Evolutionary conservation across 2,797 vertebrate species (phyloP).

Genomic region (Rhyacichthys aspro): DNA sequence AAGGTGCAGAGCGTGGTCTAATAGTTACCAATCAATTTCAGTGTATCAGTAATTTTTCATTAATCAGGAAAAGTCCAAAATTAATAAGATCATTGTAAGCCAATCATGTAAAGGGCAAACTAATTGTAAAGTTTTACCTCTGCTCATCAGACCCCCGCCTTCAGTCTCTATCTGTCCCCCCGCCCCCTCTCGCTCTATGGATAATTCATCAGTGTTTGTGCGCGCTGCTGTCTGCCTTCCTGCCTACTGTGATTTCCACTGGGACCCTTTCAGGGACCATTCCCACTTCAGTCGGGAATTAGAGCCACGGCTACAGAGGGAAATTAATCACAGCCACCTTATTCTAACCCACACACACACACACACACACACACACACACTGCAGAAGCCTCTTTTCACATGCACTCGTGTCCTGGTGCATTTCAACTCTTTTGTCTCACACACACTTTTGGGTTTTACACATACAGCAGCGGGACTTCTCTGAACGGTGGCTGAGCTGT

Average conservation of each 20-base stretch:
- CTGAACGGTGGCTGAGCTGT: slow-evolving; percentile 31
- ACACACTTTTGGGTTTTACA: slow-evolving; percentile 10
- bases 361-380: slow-evolving; percentile 16
- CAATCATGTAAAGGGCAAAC: slow-evolving; percentile 12
- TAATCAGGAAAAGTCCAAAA: slow-evolving; percentile 26
- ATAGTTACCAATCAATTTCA: no score
- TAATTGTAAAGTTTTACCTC: slow-evolving; percentile 2
- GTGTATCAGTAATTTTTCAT: neutral
- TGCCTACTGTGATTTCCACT: slow-evolving; percentile 80
- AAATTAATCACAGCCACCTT: slow-evolving; percentile 79
- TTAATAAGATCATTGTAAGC: slow-evolving; percentile 15
- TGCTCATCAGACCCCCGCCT: neutral
- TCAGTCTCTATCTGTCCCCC: slow-evolving; percentile 8
- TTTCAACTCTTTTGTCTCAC: slow-evolving; percentile 9
- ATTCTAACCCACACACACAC: slow-evolving; percentile 39
- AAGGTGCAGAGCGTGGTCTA: no score
- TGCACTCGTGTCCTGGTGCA: slow-evolving; percentile 3
- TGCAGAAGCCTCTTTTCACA: neutral
- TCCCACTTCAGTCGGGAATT: slow-evolving; percentile 76
- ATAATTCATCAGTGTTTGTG: slow-evolving; percentile 83
- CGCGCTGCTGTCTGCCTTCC: slow-evolving; percentile 69
- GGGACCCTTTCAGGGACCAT: slow-evolving; percentile 77
- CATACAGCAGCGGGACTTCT: slow-evolving; percentile 8
- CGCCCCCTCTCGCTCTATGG: slow-evolving; percentile 53
- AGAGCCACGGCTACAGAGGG: slow-evolving; percentile 65